These are phyloP conservation scores for Eupithecia subumbrata DNA, from an alignment of 2,888 invertebrate species.

Conservation along the genomic window DNA sequence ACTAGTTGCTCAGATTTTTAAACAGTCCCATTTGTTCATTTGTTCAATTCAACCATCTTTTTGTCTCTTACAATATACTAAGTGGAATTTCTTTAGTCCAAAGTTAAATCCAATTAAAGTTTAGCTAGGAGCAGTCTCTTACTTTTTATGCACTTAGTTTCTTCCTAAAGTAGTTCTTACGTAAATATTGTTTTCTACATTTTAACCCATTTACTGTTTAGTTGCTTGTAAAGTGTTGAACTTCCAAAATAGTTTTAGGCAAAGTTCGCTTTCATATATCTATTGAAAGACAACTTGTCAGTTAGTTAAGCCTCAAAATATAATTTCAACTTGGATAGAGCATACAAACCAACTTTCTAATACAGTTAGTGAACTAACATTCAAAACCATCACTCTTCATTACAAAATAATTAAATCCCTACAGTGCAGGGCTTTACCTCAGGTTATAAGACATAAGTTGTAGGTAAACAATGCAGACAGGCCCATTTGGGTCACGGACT, in stretches of 20 bases:
- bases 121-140: constrained; percentile 41
- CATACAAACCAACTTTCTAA: constrained; percentile 21
- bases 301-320: not conserved
- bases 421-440: not conserved
- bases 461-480: constrained; percentile 53
- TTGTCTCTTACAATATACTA: constrained; percentile 36
- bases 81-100: constrained; percentile 26
- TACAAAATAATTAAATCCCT: constrained; percentile 15
- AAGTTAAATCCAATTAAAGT: constrained; percentile 38
- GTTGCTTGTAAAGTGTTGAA: not conserved
- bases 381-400: constrained; percentile 17
- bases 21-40: constrained; percentile 34
- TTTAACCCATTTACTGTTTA: constrained; percentile 18
- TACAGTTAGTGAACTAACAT: constrained; percentile 30
- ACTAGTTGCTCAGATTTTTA: constrained; percentile 32
- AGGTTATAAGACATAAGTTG: constrained; percentile 16
- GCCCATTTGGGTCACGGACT: constrained; percentile 66
- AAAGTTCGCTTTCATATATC: not conserved
- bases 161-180: constrained; percentile 31
- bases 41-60: constrained; percentile 31
- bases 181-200: constrained; percentile 32
- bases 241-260: not conserved
- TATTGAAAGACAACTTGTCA: not conserved
- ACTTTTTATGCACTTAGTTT: constrained; percentile 43
- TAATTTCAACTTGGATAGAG: constrained; percentile 11